Base-by-base conservation (phyloP, 1,140 invertebrate genomes). In the Polyergus mexicanus region DNA sequence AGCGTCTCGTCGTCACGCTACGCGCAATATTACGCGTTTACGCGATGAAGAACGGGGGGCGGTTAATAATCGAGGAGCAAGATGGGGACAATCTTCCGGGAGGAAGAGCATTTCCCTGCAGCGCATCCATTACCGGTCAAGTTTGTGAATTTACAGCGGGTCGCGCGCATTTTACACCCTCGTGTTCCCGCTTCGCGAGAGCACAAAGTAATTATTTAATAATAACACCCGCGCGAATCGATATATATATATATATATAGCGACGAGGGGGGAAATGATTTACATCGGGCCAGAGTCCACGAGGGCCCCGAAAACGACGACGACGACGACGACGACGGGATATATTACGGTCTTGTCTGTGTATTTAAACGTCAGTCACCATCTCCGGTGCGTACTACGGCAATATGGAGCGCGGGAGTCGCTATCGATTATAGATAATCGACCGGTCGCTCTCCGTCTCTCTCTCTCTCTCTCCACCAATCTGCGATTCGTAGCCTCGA, bases 351-450 rank as follows among this genome's bases (percentile, higher is more conserved):
- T 83, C 78, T 83, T 83, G 78, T 62, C 78, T 72, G 68, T 83
- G 68, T 83, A 83, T 83, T 83, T 83, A 83, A 83, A 83, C 78
- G 78, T 83, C 78, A 83, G 84, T 71, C 77, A 38, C 44, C 76
- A 68, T 71, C 76, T 69, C 56, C 54, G 47, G 41, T 71, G 85
- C 76, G 87, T 84, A 88, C 87, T 78, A 78, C 81, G 86, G 80
- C 87, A 60, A 88, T 88, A 89, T 56, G 44, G 83, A 86, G 69
- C 87, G 83, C 77, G 38, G 87, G 83, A 84, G 88, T 85, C 84
- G 60, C 88, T 89, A 90, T 90, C 89, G 89, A 90, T 90, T 90
- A 90, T 90, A 90, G 89, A 90, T 90, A 91, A 90, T 92, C 89
- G 90, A 91, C 84, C 90, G 87, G 85, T 85, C 68, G 28, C 32